These are phyloP conservation scores for Nansenia antarctica DNA, from an alignment of 2,113 vertebrate genomes.

Conservation along the genomic window DNA sequence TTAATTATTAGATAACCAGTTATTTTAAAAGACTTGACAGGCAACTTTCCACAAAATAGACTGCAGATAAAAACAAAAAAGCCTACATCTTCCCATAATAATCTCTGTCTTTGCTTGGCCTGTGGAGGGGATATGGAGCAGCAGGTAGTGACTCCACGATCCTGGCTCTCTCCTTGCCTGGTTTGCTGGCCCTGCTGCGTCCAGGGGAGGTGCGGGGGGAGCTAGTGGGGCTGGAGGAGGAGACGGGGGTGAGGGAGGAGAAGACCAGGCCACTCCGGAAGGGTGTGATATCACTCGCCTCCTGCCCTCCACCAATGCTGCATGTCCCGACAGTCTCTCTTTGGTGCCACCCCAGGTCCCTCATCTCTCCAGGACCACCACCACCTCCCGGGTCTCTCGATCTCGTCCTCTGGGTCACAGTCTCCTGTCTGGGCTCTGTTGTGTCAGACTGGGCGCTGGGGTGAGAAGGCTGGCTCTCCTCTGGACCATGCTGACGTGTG, in stretches of 20 bases:
- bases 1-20: neutral
- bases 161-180: slow-evolving; percentile 1
- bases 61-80: neutral
- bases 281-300: neutral
- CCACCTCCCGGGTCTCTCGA: neutral
- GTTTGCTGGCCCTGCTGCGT: neutral
- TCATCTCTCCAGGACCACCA: neutral
- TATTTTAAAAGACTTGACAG: neutral
- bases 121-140: neutral
- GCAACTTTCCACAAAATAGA: neutral
- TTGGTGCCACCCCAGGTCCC: neutral
- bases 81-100: slow-evolving; percentile 2
- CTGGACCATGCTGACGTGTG: neutral
- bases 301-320: neutral
- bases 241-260: neutral
- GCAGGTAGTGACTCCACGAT: neutral
- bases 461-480: neutral
- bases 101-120: neutral
- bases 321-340: neutral
- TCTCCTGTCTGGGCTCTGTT: neutral
- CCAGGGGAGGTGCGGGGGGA: neutral
- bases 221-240: neutral
- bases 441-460: neutral
- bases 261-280: neutral
- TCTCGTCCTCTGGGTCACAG: neutral